Percentiles rank a stretch among this genome's conserved stretches.
phyloP scores from a whole-genome alignment of 2,888 invertebrate genomes.

The Pollenia labialis region DNA sequence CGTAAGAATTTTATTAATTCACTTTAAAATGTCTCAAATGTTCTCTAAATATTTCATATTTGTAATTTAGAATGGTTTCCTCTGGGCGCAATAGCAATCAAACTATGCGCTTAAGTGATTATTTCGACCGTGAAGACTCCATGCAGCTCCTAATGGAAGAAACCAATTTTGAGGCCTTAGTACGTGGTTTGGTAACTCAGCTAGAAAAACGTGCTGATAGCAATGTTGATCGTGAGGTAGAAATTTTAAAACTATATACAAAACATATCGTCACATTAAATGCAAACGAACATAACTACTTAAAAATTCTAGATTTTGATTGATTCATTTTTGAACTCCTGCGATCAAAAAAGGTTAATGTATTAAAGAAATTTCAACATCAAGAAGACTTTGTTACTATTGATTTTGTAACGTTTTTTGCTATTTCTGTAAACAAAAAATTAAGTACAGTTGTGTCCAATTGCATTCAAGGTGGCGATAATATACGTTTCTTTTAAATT shows the following conservation, averaged over 20 bases:
- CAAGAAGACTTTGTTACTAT: too few relatives aligned
- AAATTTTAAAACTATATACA: constrained; percentile 77
- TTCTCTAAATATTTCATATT: background rate
- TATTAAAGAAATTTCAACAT: too few relatives aligned
- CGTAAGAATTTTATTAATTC: constrained; percentile 80
- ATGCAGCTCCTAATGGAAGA: constrained; percentile 80
- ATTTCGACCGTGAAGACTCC: constrained; percentile 76
- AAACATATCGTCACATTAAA: too few relatives aligned
- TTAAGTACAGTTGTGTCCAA: too few relatives aligned
- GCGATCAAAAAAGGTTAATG: too few relatives aligned
- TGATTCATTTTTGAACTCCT: too few relatives aligned
- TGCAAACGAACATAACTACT: too few relatives aligned
- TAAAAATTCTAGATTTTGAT: too few relatives aligned
- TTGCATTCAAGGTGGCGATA: too few relatives aligned
- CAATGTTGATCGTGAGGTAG: constrained; percentile 87
- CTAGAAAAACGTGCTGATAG: constrained; percentile 89
- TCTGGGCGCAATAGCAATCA: constrained; percentile 77
- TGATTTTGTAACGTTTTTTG: too few relatives aligned
- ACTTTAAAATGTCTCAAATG: background rate
- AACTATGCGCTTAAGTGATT: constrained; percentile 79
- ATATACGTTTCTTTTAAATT: too few relatives aligned
- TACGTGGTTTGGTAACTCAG: constrained; percentile 90
- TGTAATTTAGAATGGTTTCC: constrained; percentile 76
- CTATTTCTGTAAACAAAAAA: too few relatives aligned
- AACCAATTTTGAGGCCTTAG: constrained; percentile 87